Evolutionary conservation across 1,140 invertebrate species (phyloP), one percentile per base, ranked within the genome.

Genomic region (Rhagoletis pomonella): DNA sequence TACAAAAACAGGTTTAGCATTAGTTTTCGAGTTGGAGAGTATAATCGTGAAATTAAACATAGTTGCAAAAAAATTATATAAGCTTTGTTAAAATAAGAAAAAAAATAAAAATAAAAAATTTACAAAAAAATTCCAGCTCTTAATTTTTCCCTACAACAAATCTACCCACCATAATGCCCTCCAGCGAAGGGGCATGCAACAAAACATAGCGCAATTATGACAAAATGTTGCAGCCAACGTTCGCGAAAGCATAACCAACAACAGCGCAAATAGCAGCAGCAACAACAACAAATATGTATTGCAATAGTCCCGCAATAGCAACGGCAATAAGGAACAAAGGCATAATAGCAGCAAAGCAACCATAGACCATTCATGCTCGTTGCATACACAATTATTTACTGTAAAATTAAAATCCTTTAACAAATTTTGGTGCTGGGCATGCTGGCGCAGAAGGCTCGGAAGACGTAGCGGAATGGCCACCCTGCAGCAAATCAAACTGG

Each of bases 351-450:
- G n/a, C 73, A 81, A 81, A 81, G 47, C 4, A 55, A 55, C 39
- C 73, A 55, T 19, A 81, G 5, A 81, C 47, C 73, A 81, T 81
- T 81, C 47, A 81, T 47, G 55, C 10, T 81, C 73, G 47, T 55
- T 17, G 73, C 73, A 81, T 12, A 55, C 73, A 81, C 19, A 47
- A 81, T 50, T 81, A 81, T 81, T 81, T 81, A 81, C 73, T 55
- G 47, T 81, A 19, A 81, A 81, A 81, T 81, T 81, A 81, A 81
- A 81, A 81, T 81, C 73, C 47, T 81, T 81, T 81, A 81, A 81
- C 73, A 81, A 81, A 81, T 81, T 81, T 81, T 14, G 69, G 29
- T 67, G 60, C 60, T 29, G 1, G n/a, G n/a, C 64, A 39, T 3
- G 4, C 29, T 67, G n/a, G n/a, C 9, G n/a, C 39, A 19, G 19